phyloP scores from a whole-genome alignment of 2,113 vertebrate genomes.

The Salminus brasiliensis region DNA sequence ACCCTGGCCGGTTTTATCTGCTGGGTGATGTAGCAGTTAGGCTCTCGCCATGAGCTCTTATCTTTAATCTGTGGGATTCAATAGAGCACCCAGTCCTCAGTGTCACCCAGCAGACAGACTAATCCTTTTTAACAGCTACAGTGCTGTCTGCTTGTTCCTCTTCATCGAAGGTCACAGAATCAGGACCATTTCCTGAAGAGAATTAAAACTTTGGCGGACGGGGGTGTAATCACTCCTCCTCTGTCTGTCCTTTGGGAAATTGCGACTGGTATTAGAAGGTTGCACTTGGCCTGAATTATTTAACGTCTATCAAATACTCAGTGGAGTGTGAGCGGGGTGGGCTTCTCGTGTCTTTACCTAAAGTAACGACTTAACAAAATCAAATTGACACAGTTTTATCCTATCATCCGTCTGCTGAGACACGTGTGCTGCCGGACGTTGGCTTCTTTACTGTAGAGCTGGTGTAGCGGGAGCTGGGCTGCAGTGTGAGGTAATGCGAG shows the following conservation, averaged over 20 bases:
- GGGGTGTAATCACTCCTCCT: constrained; percentile 44
- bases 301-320: constrained; percentile 44
- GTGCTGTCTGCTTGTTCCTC: constrained; percentile 24
- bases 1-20: too few species aligned
- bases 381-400: not conserved
- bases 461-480: too few species aligned
- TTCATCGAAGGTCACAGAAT: constrained; percentile 46
- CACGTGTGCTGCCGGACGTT: too few species aligned
- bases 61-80: not conserved
- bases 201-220: constrained; percentile 54
- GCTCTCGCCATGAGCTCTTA: not conserved
- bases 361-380: not conserved
- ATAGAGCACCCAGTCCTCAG: not conserved
- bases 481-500: too few species aligned
- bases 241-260: constrained; percentile 53
- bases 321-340: constrained; percentile 16
- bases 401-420: too few species aligned
- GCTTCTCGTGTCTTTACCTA: too few species aligned
- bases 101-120: constrained; percentile 8
- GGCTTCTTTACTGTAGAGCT: too few species aligned
- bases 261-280: constrained; percentile 46
- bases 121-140: constrained; percentile 15
- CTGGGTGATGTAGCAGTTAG: not conserved
- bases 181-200: constrained; percentile 52
- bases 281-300: constrained; percentile 55